Conservation (phyloP, 2,888 invertebrate genomes). For the Chrysotoxum bicinctum region DNA sequence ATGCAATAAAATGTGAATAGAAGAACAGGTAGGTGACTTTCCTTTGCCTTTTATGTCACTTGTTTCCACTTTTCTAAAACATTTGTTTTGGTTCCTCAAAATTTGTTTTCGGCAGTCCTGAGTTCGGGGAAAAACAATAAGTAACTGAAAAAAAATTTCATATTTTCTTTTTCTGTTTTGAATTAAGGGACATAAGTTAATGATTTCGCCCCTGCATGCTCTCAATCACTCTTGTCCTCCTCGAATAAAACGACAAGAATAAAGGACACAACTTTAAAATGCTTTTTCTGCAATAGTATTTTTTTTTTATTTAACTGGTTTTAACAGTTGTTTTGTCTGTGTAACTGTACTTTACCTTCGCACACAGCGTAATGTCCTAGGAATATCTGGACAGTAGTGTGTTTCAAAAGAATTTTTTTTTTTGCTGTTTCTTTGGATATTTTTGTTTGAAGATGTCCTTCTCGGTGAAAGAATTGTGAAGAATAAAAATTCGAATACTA, state of each 20-base stretch:
- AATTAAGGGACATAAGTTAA: not conserved
- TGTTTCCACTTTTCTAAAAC: too few species aligned
- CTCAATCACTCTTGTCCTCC: not conserved
- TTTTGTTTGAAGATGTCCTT: constrained; percentile 21
- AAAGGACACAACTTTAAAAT: constrained; percentile 2
- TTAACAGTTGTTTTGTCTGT: not conserved
- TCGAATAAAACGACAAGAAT: not conserved
- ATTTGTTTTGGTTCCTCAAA: too few species aligned
- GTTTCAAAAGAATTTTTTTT: not conserved
- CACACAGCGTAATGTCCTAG: constrained; percentile 8
- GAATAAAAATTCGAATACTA: not conserved
- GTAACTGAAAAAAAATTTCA: too few species aligned
- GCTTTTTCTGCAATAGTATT: constrained; percentile 30
- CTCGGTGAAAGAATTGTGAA: constrained; percentile 7
- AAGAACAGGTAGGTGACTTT: too few species aligned
- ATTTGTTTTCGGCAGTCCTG: too few species aligned
- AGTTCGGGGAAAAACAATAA: too few species aligned
- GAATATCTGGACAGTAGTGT: constrained; percentile 5
- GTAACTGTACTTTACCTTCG: not conserved
- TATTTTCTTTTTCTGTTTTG: too few species aligned
- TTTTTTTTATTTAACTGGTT: constrained; percentile 42
- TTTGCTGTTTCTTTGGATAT: not conserved
- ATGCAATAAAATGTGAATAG: too few species aligned
- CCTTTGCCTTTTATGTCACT: too few species aligned
- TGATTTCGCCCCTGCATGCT: not conserved